Evolutionary conservation across 2,888 invertebrate species (phyloP), one percentile per base, ranked within the genome.

Genomic region (Diachrysia chrysitis): DNA sequence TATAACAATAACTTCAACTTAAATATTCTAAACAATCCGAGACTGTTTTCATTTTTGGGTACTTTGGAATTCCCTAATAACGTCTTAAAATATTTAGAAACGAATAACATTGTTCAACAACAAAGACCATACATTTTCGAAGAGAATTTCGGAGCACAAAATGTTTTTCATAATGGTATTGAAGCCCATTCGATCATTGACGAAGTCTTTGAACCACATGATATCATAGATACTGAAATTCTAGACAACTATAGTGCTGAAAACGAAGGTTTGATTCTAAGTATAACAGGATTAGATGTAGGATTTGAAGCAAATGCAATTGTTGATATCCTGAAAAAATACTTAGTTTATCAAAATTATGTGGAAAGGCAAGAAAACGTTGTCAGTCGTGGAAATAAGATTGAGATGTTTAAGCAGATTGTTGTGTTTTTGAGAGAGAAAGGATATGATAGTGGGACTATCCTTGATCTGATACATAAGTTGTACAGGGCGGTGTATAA

Each of bases 11-110:
- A 71, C 56, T 78, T 66, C 23, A 56, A 63, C 51, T 23, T 62
- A 0, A 58, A 68, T 12, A 48, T 71, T 32, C 42, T 81, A 2
- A 63, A 58, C 51, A 58, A 65, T 19, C 68, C 61, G 9, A 29
- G 2, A 35, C 17, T 73, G 32, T 19, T 53, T 25, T 21, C 54
- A 3, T 55, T 73, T 48, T 69, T 80, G 35, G 16, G 2, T 16
- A 12, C 46, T 25, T 78, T 68, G 78, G 37, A 23, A 14, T 64
- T 79, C 7, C 79, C 77, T 14, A 2, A 42, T 0, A 6, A 64
- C 16, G 51, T 69, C 14, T 17, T 19, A 1, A 48, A 51, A 12
- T 72, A 48, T 14, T 32, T 76, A 16, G 3, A 72, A 51, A 9
- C 16, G 25, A 48, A 59, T 25, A 12, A 54, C 29, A 1, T 16